Evolutionary conservation across 1,140 invertebrate species (phyloP), one percentile per base, ranked within the genome.

Genomic region (Drosophila busckii): DNA sequence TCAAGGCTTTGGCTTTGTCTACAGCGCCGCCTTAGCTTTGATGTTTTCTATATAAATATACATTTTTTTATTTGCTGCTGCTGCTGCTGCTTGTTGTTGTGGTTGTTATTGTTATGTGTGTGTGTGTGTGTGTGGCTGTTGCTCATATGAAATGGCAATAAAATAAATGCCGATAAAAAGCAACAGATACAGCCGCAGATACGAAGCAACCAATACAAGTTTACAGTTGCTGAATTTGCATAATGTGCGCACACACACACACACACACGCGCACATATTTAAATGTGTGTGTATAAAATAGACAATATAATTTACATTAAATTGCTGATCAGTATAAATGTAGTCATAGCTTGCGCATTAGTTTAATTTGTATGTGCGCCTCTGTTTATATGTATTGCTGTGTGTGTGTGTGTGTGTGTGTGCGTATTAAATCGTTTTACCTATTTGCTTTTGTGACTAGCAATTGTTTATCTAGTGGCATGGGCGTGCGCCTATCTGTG

Each of bases 221-320:
- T 23, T 60, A 45, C 56, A 58, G 58, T 64, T 60, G 46, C 28
- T 59, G 69, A 80, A n/a, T 80, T 80, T 80, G 75, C 75, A 80
- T 82, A 82, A 82, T 80, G 73, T 56, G 42, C 50, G 5, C 31
- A 34, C 44, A 40, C 65, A 61, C 64, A 48, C 35, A 40, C 38
- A 20, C 35, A 23, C 31, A 29, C 26, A 16, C 22, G 22, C 13
- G 32, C 28, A 26, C 15, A 44, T 2, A 29, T 5, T 10, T 41
- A 34, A 37, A 38, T 41, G 17, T n/a, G 46, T 37, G 20, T 38
- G 46, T 34, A 63, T 40, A 40, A 32, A 67, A 80, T 63, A 80
- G 63, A 64, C 75, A 68, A 71, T 80, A 80, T 82, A 80, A 82
- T 82, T 82, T 80, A 82, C 75, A 80, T 80, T 82, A 82, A 80